Conservation (phyloP, 2,888 invertebrate species). For the Hofmannophila pseudospretella region DNA sequence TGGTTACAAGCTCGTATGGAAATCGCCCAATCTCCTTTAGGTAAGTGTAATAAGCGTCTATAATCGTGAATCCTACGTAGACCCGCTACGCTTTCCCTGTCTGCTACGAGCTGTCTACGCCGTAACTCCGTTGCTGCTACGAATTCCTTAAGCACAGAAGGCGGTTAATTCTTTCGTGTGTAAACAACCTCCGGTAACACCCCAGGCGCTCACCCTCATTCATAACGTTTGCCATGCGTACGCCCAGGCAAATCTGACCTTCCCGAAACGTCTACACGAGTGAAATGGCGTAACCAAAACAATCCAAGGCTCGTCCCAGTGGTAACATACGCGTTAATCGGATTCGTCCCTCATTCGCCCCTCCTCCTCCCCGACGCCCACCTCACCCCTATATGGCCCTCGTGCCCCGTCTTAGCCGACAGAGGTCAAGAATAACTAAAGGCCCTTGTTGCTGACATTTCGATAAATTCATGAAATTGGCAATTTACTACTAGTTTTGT, state of each 20-base stretch:
- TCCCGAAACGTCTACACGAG: conserved; percentile 2
- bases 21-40: too few species aligned
- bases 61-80: too few species aligned
- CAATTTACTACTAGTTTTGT: not conserved
- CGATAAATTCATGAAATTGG: conserved; percentile 9
- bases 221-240: not conserved
- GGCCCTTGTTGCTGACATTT: conserved; percentile 27
- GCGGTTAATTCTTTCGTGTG: not conserved
- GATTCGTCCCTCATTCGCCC: conserved; percentile 21
- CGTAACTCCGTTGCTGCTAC: too few species aligned
- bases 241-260: not conserved
- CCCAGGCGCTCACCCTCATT: not conserved
- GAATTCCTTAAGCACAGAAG: too few species aligned
- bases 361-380: conserved; percentile 7
- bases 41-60: too few species aligned
- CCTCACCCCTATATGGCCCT: conserved; percentile 16
- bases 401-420: not conserved
- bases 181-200: not conserved
- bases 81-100: too few species aligned
- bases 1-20: too few species aligned
- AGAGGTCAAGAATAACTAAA: conserved; percentile 26
- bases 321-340: conserved; percentile 21
- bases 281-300: conserved; percentile 5
- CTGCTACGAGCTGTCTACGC: too few species aligned
- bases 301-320: conserved; percentile 10